Evolutionary conservation across 2,888 invertebrate species (phyloP).

Genomic region (Mesopsocus fuscifrons): DNA sequence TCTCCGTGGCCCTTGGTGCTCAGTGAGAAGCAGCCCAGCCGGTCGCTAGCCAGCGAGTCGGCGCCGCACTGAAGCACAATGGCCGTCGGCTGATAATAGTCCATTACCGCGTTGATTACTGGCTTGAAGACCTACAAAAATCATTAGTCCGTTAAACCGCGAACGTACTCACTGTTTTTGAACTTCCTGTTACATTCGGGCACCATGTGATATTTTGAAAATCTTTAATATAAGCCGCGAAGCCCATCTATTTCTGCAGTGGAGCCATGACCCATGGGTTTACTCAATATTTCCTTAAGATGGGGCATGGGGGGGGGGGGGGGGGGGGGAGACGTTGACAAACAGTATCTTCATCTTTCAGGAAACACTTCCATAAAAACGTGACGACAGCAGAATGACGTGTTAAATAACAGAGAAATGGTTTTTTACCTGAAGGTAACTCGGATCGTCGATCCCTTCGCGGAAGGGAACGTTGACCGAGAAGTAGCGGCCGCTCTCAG

Average conservation of each 20-base stretch:
- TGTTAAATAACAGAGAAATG: too few relatives aligned
- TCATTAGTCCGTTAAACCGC: conserved; percentile 17
- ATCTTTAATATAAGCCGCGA: too few relatives aligned
- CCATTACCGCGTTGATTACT: conserved; percentile 83
- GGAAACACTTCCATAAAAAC: too few relatives aligned
- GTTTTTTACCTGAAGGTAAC: conserved; percentile 52
- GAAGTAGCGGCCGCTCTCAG: conserved; percentile 88
- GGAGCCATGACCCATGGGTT: too few relatives aligned
- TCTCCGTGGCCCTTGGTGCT: conserved; percentile 92
- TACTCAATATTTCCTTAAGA: too few relatives aligned
- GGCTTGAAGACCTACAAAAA: conserved; percentile 70
- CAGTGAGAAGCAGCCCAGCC: conserved; percentile 89
- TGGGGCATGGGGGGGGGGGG: too few relatives aligned
- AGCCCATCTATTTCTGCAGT: too few relatives aligned
- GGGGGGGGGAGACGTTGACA: too few relatives aligned
- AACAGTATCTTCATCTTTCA: too few relatives aligned
- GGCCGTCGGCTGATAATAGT: conserved; percentile 88
- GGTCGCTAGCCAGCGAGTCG: conserved; percentile 88
- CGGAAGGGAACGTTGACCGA: conserved; percentile 96
- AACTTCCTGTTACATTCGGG: too few relatives aligned
- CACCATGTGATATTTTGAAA: too few relatives aligned
- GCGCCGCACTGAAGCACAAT: conserved; percentile 98
- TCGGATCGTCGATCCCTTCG: conserved; percentile 91
- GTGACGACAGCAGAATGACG: too few relatives aligned
- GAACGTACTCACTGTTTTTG: neutral